Base-by-base conservation (phyloP, 2,797 vertebrate genomes). In the Petrocephalus schoutedeni region DNA sequence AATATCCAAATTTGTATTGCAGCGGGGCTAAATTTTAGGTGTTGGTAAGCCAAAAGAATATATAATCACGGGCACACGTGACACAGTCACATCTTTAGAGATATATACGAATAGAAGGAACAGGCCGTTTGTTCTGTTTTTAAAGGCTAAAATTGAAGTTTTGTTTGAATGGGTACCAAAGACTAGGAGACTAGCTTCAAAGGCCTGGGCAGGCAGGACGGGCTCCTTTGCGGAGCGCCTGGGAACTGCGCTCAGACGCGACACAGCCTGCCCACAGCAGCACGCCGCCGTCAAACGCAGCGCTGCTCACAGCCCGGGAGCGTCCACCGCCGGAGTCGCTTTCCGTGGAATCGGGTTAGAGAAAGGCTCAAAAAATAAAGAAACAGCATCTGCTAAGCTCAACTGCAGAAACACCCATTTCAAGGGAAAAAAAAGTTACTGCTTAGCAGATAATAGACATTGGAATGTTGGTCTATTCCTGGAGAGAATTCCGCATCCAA, bases 311-410 rank as follows among this genome's bases (percentile, higher is more conserved):
- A 59, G 23, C 23, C 84, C 23, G 10, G 8, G 10, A 83, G n/a
- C 21, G 59, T 56, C 84, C 32, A 59, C 19, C 14, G 9, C 56
- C 87, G 89, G 87, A 87, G 80, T 16, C 74, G 3, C 19, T 64
- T 85, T 32, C 88, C 86, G 92, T 91, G 91, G 91, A 90, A 92
- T 90, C 88, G 84, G 85, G 87, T 58, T 90, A 88, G 86, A 91
- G 87, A 90, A 89, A 14, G 51, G 10, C 53, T 28, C n/a, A 8
- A 56, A 36, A 85, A 12, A 16, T 19, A 57, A 71, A 23, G 36
- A 74, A 23, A 83, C 9, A 74, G 74, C 88, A 88, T 88, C 88
- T 23, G 86, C 84, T 21, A 86, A 88, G n/a, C 89, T 84, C 67
- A 28, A 5, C 32, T 82, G 80, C 8, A 6, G 58, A 87, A 21